phyloP scores from a whole-genome alignment of 2,113 vertebrate genomes.

The Hymenochirus boettgeri region DNA sequence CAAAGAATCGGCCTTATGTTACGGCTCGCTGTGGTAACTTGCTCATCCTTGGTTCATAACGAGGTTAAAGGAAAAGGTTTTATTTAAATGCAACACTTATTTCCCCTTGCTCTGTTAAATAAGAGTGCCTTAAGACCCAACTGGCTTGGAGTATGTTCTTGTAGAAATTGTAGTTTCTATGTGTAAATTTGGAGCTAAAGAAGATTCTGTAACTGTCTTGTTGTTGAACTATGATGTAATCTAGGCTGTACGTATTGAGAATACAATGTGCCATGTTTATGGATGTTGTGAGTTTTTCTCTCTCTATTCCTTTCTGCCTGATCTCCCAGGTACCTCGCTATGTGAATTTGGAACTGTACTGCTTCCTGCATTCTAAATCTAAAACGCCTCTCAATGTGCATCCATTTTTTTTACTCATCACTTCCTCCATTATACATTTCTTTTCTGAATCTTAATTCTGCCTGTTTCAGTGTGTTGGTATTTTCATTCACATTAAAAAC shows the following conservation, averaged over 20 bases:
- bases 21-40: slow-evolving; percentile 12
- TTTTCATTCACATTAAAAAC: no score
- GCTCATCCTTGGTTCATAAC: slow-evolving; percentile 4
- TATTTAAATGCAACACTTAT: not conserved
- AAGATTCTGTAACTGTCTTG: slow-evolving; percentile 37
- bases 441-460: no score
- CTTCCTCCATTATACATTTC: no score
- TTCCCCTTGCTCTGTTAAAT: slow-evolving; percentile 16
- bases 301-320: no score
- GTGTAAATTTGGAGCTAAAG: slow-evolving; percentile 58
- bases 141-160: slow-evolving; percentile 50
- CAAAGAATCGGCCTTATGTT: slow-evolving; percentile 16
- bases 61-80: not conserved
- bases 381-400: no score
- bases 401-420: no score
- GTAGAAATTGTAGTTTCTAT: slow-evolving; percentile 55
- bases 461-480: no score
- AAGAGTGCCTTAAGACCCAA: slow-evolving; percentile 45
- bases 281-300: no score
- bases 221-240: slow-evolving; percentile 37
- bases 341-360: no score
- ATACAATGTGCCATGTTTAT: slow-evolving; percentile 28
- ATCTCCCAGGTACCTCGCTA: no score
- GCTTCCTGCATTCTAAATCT: no score
- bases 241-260: slow-evolving; percentile 34